These are phyloP conservation scores for Strix aluco DNA, from an alignment of 2,113 vertebrate genomes.

Conservation along the genomic window DNA sequence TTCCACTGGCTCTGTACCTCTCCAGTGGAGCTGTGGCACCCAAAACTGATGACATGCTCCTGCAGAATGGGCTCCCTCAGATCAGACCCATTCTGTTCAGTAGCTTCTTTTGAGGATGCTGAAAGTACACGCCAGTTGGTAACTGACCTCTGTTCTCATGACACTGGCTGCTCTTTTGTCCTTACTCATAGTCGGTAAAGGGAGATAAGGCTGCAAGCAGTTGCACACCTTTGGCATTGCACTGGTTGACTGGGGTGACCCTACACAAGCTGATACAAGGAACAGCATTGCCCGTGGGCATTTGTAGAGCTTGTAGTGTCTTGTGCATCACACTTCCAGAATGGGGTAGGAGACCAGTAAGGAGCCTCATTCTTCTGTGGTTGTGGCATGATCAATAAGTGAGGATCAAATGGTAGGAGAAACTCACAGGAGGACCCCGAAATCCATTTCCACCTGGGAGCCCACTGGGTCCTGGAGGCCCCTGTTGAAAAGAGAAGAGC, in stretches of 20 bases:
- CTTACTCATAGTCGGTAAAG: not conserved
- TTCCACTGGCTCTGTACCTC: not conserved
- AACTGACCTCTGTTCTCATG: not conserved
- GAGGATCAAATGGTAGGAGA: not conserved
- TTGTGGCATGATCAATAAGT: not conserved
- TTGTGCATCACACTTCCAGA: not conserved
- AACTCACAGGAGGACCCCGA: conserved; percentile 87
- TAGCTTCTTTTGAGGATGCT: not conserved
- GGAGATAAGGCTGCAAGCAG: not conserved
- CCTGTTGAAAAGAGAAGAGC: conserved; percentile 73
- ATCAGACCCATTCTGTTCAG: not conserved
- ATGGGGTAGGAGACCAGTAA: not conserved
- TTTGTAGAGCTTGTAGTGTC: not conserved
- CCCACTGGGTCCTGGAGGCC: conserved; percentile 90
- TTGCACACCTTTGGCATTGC: not conserved
- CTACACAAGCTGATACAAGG: not conserved
- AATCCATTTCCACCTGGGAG: conserved; percentile 87
- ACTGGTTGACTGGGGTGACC: not conserved
- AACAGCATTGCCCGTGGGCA: rapidly evolving
- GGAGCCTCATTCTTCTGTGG: not conserved
- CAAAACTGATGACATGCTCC: not conserved
- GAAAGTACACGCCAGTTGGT: not conserved
- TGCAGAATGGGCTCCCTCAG: not conserved
- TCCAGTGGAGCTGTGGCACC: not conserved
- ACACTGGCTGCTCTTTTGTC: not conserved